Percentiles rank a stretch among this genome's conserved stretches.
phyloP scores from a whole-genome alignment of 1,140 invertebrate species.

The Planococcus citri region DNA sequence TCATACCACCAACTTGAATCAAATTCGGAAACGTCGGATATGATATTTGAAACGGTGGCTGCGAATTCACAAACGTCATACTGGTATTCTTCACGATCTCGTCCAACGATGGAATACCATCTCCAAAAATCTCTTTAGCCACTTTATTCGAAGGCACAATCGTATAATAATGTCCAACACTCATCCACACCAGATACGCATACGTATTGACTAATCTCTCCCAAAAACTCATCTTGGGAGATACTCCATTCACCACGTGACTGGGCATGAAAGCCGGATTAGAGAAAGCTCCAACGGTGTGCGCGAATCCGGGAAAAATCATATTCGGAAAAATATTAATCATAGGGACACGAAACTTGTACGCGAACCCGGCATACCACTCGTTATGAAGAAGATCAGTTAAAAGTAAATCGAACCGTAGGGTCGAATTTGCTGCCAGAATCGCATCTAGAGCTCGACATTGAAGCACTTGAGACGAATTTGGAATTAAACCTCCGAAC shows the following conservation, averaged over 20 bases:
- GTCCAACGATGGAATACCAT: conserved; percentile 42
- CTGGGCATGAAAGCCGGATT: not conserved
- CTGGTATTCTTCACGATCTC: conserved; percentile 25
- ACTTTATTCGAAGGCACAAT: not conserved
- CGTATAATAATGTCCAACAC: not conserved
- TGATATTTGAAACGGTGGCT: conserved; percentile 44
- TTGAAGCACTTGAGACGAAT: too few relatives aligned
- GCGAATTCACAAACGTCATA: conserved; percentile 31
- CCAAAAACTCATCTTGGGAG: not conserved
- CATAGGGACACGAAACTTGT: not conserved
- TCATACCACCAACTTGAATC: not conserved
- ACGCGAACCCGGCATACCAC: not conserved
- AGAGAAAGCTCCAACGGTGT: not conserved
- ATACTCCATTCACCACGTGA: not conserved
- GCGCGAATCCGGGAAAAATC: not conserved
- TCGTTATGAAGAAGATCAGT: not conserved
- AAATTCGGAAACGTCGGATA: conserved; percentile 34
- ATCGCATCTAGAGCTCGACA: conserved; percentile 26
- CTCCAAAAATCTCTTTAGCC: conserved; percentile 17
- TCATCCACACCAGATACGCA: not conserved
- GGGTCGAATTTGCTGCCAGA: not conserved
- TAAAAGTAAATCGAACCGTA: not conserved
- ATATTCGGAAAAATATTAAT: not conserved
- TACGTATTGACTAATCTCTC: not conserved
- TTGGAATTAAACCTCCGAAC: too few relatives aligned